A percentile compares a stretch with the other conserved stretches of the same genome.
These are phyloP conservation scores for Amblyteles armatorius DNA, from an alignment of 2,888 invertebrate species.

Conservation along the genomic window DNA sequence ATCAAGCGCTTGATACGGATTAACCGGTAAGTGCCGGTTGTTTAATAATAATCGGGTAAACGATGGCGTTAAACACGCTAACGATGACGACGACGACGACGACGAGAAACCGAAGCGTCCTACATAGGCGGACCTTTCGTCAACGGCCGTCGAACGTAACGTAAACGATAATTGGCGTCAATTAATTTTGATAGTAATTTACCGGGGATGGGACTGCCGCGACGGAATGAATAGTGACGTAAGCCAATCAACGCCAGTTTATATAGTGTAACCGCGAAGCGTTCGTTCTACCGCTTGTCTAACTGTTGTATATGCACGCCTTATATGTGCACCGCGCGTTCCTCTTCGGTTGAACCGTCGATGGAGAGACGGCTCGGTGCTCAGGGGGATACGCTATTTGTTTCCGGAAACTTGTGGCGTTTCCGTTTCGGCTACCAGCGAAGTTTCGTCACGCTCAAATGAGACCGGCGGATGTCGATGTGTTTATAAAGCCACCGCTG, in stretches of 20 bases:
- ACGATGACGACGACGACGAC: constrained; percentile 38
- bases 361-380: background rate
- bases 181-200: constrained; percentile 82
- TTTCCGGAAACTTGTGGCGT: constrained; percentile 71
- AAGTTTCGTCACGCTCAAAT: background rate
- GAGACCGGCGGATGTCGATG: constrained; percentile 22
- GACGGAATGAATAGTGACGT: constrained; percentile 73
- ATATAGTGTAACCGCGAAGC: constrained; percentile 26
- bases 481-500: background rate
- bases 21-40: background rate
- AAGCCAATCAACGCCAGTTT: constrained; percentile 76
- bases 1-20: background rate
- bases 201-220: constrained; percentile 63
- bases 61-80: constrained; percentile 42
- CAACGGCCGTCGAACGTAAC: constrained; percentile 63
- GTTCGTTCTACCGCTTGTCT: constrained; percentile 12
- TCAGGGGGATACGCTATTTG: constrained; percentile 61
- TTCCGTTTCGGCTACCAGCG: constrained; percentile 62
- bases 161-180: constrained; percentile 81
- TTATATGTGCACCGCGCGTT: constrained; percentile 8
- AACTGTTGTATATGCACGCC: constrained; percentile 22
- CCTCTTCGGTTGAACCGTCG: constrained; percentile 24
- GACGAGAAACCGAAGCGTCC: constrained; percentile 52
- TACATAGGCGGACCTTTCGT: constrained; percentile 32
- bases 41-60: constrained; percentile 38